Evolutionary conservation across 2,888 invertebrate genomes (phyloP), one percentile per base, ranked within the genome.

Genomic region (Rhamphomyia laevipes): DNA sequence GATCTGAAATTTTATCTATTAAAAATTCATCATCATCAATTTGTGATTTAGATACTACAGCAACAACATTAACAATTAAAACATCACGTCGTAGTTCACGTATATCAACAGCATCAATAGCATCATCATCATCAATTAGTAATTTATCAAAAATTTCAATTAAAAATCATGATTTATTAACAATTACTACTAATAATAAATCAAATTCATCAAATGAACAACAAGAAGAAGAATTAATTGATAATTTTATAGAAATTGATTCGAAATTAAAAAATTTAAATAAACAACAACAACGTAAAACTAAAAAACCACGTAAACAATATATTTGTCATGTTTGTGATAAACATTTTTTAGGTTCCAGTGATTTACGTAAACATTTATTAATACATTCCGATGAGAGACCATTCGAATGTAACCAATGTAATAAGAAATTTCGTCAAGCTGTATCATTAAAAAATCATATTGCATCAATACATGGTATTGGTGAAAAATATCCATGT

Each of bases 311-410:
- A 42, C 21, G 23, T 23, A 71, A 74, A 49, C 70, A 70, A 46
- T 73, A 74, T 57, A 62, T 71, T 51, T 86, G 85, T 68, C 74
- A 75, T 48, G 69, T 77, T 50, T 86, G 86, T 60, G 64, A 74
- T 4, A 83, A 81, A 67, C 70, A 70, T 41, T 86, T 84, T 63
- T 72, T 74, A 45, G 76, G 76, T 46, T 78, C 78, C 56, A 77
- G 80, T 53, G 81, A 82, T 59, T 68, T 86, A 51, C 74, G 77
- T 43, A 80, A 82, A 59, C 86, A 86, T 62, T 71, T 77, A 53
- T 74, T 79, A 46, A 73, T 77, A 21, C 86, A 86, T 62, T 75
- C 81, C 0, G 76, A 80, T 53, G 73, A 81, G 56, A 74, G 79
- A 43, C 82, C 81, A 0, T 79, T 75, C 59, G 64, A 72, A 45